Base-by-base conservation (phyloP, 1,140 invertebrate genomes). In the Drusus annulatus region DNA sequence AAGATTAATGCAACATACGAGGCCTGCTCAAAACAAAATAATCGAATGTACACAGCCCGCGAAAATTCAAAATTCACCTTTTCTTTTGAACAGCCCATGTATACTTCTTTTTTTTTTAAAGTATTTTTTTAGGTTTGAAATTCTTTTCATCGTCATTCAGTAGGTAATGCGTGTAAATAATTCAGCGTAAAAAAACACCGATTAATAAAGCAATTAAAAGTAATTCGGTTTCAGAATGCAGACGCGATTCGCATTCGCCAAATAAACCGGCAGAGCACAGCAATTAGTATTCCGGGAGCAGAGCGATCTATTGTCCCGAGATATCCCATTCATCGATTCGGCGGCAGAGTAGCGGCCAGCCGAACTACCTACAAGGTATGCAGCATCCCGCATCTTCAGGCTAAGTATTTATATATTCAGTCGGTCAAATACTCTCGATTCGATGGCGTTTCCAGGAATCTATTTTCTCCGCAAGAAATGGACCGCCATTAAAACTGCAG, bases 231-330 rank as follows among this genome's bases (percentile, higher is more conserved):
- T 13, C 36, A 60, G 23, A 19, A 23, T 10, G 16, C 23, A 60
- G 56, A 60, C 56, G 7, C 6, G 56, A 60, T 17, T 2, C 3
- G 54, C 54, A 56, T 56, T 21, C 54, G 54, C 19, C 56, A 60
- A 60, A 19, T 60, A 45, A 36, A 45, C 36, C 36, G 13, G 36
- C 36, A 0, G 2, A 45, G 36, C 13, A 45, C 36, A 45, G 36
- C 17, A 52, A 74, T 80, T 80, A 51, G 79, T 80, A 80, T 80
- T 58, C 79, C 16, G n/a, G 21, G 8, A 25, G 71, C 79, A 74
- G n/a, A n/a, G 51, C 19, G 19, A 8, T 50, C 79, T 65, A 80
- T 80, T 80, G 79, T 80, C 56, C 54, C 56, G 23, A 19, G 21
- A n/a, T 31, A 65, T 75, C 75, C 60, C 79, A 80, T 75, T 80